Base-by-base conservation (phyloP, 2,888 invertebrate species). In the Balanococcus diminutus region DNA sequence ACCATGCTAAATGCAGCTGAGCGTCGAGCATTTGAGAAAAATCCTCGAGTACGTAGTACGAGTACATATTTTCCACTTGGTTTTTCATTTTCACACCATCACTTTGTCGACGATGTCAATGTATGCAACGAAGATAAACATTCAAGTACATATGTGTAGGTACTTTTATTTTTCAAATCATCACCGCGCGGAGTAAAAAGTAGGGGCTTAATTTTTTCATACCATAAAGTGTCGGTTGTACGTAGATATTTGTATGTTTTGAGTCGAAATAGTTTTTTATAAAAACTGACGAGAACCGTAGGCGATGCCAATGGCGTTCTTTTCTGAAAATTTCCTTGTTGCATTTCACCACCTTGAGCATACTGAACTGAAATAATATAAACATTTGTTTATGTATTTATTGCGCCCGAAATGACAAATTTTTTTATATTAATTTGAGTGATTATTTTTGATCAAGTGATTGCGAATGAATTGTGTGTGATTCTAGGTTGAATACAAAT, bases 1-100 rank as follows among this genome's bases (percentile, higher is more conserved):
- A 56, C 83, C 83, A 56, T 25, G 32, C 31, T 56, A 56, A 83
- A 46, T 83, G 61, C 56, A 83, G 28, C 61, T 79, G 28, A 83
- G 32, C 36, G 83, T 19, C 51, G 51, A 11, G 81, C 19, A 61
- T 83, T 83, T 19, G 81, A 46, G 46, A 81, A 81, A 81, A 46
- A 46, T 42, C n/a, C n/a, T n/a, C n/a, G n/a, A n/a, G n/a, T n/a
- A n/a, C n/a, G n/a, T n/a, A n/a, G n/a, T n/a, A n/a, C n/a, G n/a
- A n/a, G n/a, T n/a, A 5, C 56, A 5, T 81, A 46, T 81, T 81
- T 81, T 46, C 81, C 6, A 81, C 25, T 16, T 42, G 46, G 19
- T 22, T 79, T 79, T 79, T 36, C 75, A 79, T 79, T 79, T 79
- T 36, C 75, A 22, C 14, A 19, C 16, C n/a, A 79, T 9, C 36